phyloP scores from a whole-genome alignment of 2,797 vertebrate species.

The Tinamus major region DNA sequence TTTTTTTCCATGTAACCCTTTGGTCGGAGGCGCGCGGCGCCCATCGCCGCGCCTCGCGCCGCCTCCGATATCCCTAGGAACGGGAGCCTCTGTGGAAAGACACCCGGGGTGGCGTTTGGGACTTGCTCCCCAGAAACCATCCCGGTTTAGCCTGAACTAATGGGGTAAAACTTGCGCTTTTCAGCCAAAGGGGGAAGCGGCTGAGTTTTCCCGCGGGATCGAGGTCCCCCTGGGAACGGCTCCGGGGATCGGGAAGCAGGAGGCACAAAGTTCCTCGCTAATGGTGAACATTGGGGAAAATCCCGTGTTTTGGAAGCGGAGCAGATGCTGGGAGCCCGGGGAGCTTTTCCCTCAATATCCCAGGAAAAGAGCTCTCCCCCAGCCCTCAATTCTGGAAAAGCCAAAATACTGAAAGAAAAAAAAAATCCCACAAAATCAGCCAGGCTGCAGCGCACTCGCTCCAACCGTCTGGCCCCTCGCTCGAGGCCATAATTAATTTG shows the following conservation, averaged over 20 bases:
- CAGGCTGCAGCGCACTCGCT: slow-evolving; percentile 88
- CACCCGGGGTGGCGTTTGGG: neutral
- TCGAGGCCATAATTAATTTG: slow-evolving; percentile 99
- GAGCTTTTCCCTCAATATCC: neutral
- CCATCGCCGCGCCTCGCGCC: too few species aligned
- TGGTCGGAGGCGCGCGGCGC: too few species aligned
- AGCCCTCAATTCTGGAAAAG: slow-evolving; percentile 74
- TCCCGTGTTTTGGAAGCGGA: neutral
- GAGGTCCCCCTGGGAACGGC: neutral
- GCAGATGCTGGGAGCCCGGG: neutral
- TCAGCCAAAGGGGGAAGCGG: neutral
- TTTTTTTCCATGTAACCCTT: too few species aligned
- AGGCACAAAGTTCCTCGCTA: neutral
- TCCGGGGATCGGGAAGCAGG: neutral
- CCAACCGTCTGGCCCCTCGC: slow-evolving; percentile 94
- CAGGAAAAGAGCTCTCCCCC: slow-evolving; percentile 5
- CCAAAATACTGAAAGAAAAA: slow-evolving; percentile 79
- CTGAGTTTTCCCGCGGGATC: neutral
- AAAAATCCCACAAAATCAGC: neutral
- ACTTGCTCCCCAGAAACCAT: slow-evolving; percentile 9
- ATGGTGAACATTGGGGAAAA: slow-evolving; percentile 4
- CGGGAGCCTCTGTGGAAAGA: too few species aligned
- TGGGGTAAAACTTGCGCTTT: neutral
- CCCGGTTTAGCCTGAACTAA: neutral
- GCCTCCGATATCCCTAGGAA: too few species aligned